phyloP scores from a whole-genome alignment of 1,140 invertebrate genomes.

The Megathymus violae region DNA sequence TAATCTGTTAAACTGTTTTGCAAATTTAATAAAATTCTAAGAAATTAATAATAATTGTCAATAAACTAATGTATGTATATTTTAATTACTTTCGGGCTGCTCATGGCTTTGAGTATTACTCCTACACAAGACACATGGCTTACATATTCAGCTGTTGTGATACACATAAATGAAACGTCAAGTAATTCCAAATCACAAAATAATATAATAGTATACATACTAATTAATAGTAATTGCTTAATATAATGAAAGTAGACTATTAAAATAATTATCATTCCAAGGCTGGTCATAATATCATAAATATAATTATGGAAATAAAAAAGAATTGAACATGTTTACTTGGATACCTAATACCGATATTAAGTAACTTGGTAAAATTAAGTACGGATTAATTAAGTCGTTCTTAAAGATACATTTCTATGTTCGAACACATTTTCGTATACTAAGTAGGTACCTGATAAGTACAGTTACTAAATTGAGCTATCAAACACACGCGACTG shows the following conservation, averaged over 20 bases:
- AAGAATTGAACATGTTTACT: too few species aligned
- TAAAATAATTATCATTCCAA: too few species aligned
- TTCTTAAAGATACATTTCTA: slow-evolving; percentile 46
- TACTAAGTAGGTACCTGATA: slow-evolving; percentile 42
- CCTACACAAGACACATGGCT: not conserved
- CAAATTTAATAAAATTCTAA: slow-evolving; percentile 20
- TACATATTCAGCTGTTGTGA: not conserved
- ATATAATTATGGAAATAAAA: too few species aligned
- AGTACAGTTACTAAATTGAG: slow-evolving; percentile 74
- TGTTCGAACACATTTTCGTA: slow-evolving; percentile 58
- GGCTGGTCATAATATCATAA: too few species aligned
- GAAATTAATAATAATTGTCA: slow-evolving; percentile 22
- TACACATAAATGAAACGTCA: not conserved
- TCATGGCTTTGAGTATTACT: too few species aligned
- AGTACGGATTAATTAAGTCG: slow-evolving; percentile 31
- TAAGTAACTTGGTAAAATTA: slow-evolving; percentile 22
- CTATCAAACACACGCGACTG: slow-evolving; percentile 67
- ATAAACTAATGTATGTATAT: slow-evolving; percentile 20
- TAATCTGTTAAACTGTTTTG: slow-evolving; percentile 20
- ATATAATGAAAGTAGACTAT: not conserved
- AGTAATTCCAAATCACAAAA: not conserved
- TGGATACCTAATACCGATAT: too few species aligned
- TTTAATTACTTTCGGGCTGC: slow-evolving; percentile 21
- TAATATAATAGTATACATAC: not conserved
- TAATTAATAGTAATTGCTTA: too few species aligned